These are phyloP conservation scores for Asarcornis scutulata DNA, from an alignment of 2,113 vertebrate species.

Conservation along the genomic window DNA sequence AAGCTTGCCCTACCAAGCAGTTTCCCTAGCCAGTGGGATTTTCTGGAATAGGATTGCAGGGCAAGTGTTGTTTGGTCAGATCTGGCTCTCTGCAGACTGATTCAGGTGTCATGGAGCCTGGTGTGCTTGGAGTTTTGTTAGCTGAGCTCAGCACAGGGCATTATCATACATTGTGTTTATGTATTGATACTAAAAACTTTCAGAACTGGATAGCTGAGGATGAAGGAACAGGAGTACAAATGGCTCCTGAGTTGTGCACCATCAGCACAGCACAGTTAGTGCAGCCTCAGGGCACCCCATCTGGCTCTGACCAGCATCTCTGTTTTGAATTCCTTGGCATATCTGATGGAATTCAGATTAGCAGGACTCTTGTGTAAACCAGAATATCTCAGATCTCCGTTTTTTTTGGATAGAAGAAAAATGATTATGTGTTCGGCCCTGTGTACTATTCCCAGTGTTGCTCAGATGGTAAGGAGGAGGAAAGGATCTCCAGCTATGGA, in stretches of 20 bases:
- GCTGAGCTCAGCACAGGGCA: fast-evolving
- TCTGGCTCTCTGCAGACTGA: background rate
- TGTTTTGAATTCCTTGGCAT: background rate
- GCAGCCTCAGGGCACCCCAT: background rate
- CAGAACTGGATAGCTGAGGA: background rate
- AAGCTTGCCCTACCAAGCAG: fast-evolving
- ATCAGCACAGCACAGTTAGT: background rate
- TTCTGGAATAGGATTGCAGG: fast-evolving
- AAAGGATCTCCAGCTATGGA: background rate
- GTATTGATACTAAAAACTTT: too few relatives aligned
- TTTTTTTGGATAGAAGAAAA: fast-evolving
- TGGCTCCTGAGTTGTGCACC: fast-evolving
- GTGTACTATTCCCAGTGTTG: too few relatives aligned
- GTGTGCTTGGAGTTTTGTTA: fast-evolving
- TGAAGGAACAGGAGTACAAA: fast-evolving
- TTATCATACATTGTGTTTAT: fast-evolving
- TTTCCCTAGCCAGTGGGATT: fast-evolving
- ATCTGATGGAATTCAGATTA: background rate
- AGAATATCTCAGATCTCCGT: background rate
- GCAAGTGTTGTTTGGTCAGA: background rate
- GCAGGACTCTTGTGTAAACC: background rate
- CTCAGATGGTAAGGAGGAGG: background rate
- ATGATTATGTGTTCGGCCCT: background rate
- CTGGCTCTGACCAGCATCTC: background rate
- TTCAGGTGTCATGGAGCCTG: background rate